Conservation (phyloP, 2,113 vertebrate genomes). For the Hydropotes inermis region DNA sequence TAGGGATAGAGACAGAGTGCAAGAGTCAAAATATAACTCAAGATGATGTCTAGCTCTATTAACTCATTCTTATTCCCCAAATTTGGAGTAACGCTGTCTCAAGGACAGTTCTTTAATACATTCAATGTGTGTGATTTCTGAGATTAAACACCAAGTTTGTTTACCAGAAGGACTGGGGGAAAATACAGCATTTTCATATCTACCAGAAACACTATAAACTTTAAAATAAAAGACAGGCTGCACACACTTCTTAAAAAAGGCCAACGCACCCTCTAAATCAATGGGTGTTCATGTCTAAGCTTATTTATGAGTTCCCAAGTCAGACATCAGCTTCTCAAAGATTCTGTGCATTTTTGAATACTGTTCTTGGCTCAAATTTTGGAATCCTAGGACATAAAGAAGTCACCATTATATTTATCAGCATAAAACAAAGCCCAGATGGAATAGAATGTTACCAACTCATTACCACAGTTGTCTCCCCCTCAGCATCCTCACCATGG, state of each 20-base stretch:
- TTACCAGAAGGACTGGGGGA: constrained; percentile 20
- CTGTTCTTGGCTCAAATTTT: neutral
- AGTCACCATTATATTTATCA: neutral
- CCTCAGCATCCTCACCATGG: neutral
- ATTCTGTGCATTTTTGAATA: neutral
- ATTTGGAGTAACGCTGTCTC: neutral
- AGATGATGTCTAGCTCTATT: neutral
- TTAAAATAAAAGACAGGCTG: neutral
- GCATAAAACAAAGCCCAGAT: neutral
- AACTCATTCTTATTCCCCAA: neutral
- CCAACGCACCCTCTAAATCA: neutral
- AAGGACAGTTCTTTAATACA: constrained; percentile 1
- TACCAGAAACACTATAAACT: constrained; percentile 17
- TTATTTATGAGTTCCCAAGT: neutral
- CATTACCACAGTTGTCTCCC: neutral
- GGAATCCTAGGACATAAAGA: neutral
- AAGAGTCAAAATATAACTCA: neutral
- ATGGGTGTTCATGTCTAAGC: neutral
- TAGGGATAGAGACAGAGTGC: neutral
- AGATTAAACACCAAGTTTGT: constrained; percentile 59
- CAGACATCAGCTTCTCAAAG: neutral
- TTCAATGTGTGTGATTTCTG: constrained; percentile 45
- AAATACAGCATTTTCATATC: constrained; percentile 10
- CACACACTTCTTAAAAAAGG: neutral
- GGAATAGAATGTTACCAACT: neutral